These are phyloP conservation scores for Hydrozoanthus tunicans DNA, from an alignment of 64 coral and sea anemone species.

Conservation along the genomic window DNA sequence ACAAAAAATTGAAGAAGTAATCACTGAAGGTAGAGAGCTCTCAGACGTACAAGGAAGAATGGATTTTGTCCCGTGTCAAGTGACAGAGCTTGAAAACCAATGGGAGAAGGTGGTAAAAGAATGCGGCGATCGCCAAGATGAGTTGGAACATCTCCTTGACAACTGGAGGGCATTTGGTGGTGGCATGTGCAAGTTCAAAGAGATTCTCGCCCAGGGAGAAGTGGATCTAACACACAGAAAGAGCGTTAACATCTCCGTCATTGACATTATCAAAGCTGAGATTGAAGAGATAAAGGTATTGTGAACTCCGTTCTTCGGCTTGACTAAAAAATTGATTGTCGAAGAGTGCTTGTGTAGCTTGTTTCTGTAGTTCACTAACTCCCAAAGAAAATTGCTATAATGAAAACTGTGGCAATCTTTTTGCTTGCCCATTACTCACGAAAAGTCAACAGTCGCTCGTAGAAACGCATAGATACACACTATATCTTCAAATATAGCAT, in stretches of 20 bases:
- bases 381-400: too few species aligned
- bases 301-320: too few species aligned
- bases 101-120: slow-evolving; percentile 49
- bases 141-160: slow-evolving; percentile 49
- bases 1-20: slow-evolving; percentile 67
- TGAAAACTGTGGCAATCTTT: too few species aligned
- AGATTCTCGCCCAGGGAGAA: slow-evolving; percentile 78
- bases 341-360: too few species aligned
- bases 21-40: slow-evolving; percentile 63
- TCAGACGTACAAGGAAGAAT: slow-evolving; percentile 42
- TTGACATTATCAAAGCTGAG: slow-evolving; percentile 78
- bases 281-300: slow-evolving; percentile 70
- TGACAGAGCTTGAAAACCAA: slow-evolving; percentile 59
- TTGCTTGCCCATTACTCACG: too few species aligned
- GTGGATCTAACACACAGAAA: slow-evolving; percentile 82
- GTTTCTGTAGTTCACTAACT: too few species aligned
- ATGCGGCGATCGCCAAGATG: slow-evolving; percentile 65
- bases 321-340: too few species aligned
- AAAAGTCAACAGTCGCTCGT: too few species aligned
- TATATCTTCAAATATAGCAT: too few species aligned
- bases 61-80: slow-evolving; percentile 52
- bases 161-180: slow-evolving; percentile 68
- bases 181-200: slow-evolving; percentile 70
- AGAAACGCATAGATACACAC: too few species aligned
- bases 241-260: slow-evolving; percentile 72